phyloP scores from a whole-genome alignment of 1,140 invertebrate genomes.

The Heliconius hermathena region DNA sequence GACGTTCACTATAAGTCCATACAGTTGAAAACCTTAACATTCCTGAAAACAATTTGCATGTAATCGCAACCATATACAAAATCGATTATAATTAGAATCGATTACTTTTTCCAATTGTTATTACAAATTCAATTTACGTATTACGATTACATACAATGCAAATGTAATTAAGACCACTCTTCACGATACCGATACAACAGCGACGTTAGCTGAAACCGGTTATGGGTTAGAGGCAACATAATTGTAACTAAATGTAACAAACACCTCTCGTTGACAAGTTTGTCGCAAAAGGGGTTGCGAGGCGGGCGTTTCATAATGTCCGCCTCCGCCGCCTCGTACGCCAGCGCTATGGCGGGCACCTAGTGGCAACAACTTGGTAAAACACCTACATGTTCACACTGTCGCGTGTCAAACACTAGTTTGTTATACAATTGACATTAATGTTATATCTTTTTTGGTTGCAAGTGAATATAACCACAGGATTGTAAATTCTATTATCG shows the following conservation, averaged over 20 bases:
- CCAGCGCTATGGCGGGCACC: constrained; percentile 99
- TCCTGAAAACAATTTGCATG: constrained; percentile 44
- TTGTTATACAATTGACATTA: not conserved
- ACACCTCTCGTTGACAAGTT: constrained; percentile 98
- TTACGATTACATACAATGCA: constrained; percentile 52
- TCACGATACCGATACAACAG: constrained; percentile 74
- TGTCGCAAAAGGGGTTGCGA: constrained; percentile 96
- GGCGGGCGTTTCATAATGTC: constrained; percentile 99
- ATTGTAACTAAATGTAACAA: constrained; percentile 52
- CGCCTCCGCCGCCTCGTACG: constrained; percentile 98
- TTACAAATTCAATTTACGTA: constrained; percentile 18
- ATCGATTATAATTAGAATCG: too few species aligned
- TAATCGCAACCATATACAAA: constrained; percentile 41
- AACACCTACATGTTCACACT: not conserved
- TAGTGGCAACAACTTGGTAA: constrained; percentile 68
- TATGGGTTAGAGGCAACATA: constrained; percentile 65
- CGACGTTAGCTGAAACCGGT: constrained; percentile 67
- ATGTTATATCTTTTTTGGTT: not conserved
- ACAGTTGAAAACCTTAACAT: constrained; percentile 40
- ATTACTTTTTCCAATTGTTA: too few species aligned
- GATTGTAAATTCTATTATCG: not conserved
- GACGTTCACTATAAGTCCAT: constrained; percentile 32
- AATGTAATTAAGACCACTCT: constrained; percentile 45
- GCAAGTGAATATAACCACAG: constrained; percentile 19
- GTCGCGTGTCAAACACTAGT: not conserved